phyloP scores from a whole-genome alignment of 2,113 vertebrate species.

The Urocitellus parryii region DNA sequence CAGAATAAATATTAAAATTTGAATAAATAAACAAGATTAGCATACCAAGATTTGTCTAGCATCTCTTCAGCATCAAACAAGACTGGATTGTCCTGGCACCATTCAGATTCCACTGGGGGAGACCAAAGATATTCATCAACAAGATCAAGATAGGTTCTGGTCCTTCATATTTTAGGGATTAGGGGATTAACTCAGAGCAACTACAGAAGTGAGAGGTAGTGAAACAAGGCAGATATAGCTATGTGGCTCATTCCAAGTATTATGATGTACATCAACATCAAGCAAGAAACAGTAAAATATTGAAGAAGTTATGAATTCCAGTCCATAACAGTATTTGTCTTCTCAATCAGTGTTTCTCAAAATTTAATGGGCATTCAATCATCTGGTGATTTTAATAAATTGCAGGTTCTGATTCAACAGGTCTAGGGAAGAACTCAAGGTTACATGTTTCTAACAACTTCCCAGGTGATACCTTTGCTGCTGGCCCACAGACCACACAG shows the following conservation, averaged over 20 bases:
- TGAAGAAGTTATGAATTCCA: not conserved
- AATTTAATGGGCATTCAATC: not conserved
- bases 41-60: not conserved
- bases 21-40: constrained; percentile 1
- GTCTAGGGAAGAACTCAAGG: not conserved
- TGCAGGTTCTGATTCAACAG: not conserved
- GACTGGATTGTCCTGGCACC: not conserved
- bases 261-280: not conserved
- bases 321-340: not conserved
- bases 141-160: not conserved
- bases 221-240: not conserved
- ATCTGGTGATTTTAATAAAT: not conserved
- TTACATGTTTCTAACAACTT: not conserved
- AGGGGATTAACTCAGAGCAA: not conserved
- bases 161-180: not conserved
- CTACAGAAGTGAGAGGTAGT: not conserved
- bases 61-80: not conserved
- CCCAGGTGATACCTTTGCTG: not conserved
- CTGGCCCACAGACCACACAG: not conserved
- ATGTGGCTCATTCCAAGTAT: not conserved
- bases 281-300: constrained; percentile 1
- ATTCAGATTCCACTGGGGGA: not conserved
- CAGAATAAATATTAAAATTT: not conserved
- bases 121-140: not conserved
- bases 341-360: constrained; percentile 8